phyloP scores from a whole-genome alignment of 1,140 invertebrate genomes.

The Caerostris darwini region DNA sequence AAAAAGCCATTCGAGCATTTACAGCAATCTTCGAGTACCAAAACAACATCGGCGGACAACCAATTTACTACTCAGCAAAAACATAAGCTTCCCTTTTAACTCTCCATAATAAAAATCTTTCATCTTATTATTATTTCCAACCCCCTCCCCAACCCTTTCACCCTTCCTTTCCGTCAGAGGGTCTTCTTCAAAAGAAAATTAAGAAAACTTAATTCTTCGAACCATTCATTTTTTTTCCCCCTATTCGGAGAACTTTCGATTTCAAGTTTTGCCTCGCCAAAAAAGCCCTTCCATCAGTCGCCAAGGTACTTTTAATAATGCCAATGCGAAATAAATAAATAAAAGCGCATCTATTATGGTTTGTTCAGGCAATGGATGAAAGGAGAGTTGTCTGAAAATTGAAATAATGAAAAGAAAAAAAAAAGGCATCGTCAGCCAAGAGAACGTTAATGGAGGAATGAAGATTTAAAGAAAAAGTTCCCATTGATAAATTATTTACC shows the following conservation, averaged over 20 bases:
- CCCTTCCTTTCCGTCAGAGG: neutral
- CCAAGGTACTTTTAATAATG: neutral
- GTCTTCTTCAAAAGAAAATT: neutral
- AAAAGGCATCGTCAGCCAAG: slow-evolving; percentile 12
- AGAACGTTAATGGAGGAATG: neutral
- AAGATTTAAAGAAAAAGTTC: slow-evolving; percentile 13
- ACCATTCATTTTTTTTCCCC: neutral
- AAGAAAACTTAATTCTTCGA: slow-evolving; percentile 2
- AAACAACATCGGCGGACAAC: neutral
- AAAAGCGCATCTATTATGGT: slow-evolving; percentile 55
- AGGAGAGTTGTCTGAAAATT: slow-evolving; percentile 11
- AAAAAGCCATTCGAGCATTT: neutral
- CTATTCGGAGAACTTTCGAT: neutral
- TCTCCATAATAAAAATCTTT: neutral
- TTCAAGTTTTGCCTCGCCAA: neutral
- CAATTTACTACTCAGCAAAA: slow-evolving; percentile 20
- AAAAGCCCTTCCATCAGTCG: neutral
- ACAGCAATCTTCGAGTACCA: neutral
- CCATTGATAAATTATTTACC: neutral
- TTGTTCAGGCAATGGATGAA: neutral
- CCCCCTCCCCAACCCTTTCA: neutral
- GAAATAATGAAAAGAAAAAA: slow-evolving; percentile 53
- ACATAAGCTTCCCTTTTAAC: neutral
- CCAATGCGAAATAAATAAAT: neutral
- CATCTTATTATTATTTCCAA: neutral